phyloP scores from a whole-genome alignment of 2,113 vertebrate genomes.

The Centropus unirufus region DNA sequence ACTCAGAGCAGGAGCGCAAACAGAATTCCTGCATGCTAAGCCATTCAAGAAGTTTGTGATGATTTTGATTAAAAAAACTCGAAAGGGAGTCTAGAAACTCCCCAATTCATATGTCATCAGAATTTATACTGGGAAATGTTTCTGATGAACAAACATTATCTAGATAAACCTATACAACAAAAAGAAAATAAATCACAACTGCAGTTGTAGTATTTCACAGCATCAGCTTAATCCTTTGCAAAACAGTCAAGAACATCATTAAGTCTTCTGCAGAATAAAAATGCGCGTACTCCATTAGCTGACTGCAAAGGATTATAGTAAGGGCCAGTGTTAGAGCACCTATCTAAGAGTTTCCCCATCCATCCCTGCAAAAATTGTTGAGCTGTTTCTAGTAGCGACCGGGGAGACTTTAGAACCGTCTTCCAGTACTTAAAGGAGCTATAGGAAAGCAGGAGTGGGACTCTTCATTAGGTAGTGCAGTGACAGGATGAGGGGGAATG shows the following conservation, averaged over 20 bases:
- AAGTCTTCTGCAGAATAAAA: background rate
- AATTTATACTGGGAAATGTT: background rate
- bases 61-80: background rate
- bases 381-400: background rate
- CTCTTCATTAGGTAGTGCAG: too few species aligned
- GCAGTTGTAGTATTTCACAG: background rate
- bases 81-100: background rate
- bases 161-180: background rate
- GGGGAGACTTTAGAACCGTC: too few species aligned
- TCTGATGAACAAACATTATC: background rate
- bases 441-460: too few species aligned
- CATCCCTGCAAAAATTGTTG: background rate
- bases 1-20: background rate
- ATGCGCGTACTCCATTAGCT: too few species aligned
- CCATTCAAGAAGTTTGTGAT: background rate
- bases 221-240: background rate
- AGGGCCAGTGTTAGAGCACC: background rate
- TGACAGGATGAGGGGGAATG: too few species aligned
- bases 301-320: background rate
- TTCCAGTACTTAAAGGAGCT: too few species aligned
- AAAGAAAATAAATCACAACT: background rate
- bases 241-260: too few species aligned
- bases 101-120: background rate
- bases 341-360: background rate
- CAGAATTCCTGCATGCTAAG: rapidly evolving